phyloP scores from a whole-genome alignment of 2,113 vertebrate genomes.

The Urocitellus parryii region DNA sequence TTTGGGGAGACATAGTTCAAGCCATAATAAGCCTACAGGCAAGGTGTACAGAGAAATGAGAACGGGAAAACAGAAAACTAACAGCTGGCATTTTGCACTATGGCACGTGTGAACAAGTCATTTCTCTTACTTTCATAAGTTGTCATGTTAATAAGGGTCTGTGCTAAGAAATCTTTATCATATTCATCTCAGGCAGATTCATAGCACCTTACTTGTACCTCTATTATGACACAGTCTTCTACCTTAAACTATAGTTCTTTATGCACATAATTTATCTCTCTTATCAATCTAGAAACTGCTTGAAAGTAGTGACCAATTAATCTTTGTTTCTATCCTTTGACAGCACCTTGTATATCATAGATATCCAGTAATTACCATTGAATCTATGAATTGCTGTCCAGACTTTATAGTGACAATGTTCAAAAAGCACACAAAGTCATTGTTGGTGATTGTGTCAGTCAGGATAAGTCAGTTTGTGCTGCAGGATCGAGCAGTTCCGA shows the following conservation, averaged over 20 bases:
- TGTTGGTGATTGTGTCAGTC: neutral
- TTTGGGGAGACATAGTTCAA: neutral
- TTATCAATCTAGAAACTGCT: constrained; percentile 14
- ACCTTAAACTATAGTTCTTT: neutral
- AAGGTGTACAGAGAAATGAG: neutral
- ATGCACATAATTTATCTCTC: neutral
- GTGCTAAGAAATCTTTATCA: neutral
- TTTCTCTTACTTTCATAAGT: neutral
- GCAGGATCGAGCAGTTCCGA: neutral
- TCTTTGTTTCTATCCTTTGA: constrained; percentile 16
- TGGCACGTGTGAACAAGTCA: neutral
- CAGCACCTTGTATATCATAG: neutral
- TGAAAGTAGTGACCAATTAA: neutral
- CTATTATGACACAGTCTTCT: neutral
- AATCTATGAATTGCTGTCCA: neutral
- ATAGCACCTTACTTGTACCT: neutral
- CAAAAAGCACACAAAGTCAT: neutral
- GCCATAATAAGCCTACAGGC: neutral
- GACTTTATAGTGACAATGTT: neutral
- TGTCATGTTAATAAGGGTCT: neutral
- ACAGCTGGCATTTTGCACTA: neutral
- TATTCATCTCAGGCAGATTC: neutral
- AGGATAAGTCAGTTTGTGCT: neutral
- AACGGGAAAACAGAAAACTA: neutral
- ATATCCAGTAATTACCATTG: neutral